Conservation (phyloP, 2,797 vertebrate species). For the Hemibagrus guttatus region DNA sequence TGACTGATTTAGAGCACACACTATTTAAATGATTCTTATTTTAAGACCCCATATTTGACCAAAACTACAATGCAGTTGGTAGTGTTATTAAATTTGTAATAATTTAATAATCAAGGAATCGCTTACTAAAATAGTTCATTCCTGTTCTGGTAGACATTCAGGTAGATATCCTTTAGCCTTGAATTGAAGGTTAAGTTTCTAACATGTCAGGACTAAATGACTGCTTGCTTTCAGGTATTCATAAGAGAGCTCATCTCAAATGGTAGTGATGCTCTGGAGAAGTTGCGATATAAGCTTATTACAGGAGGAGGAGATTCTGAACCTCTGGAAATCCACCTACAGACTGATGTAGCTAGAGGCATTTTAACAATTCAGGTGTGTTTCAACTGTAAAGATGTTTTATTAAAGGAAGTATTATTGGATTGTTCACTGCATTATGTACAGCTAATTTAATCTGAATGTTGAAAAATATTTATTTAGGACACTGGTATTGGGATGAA, state of each 20-base stretch:
- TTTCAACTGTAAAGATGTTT: background rate
- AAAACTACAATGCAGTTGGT: background rate
- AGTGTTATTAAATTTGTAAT: background rate
- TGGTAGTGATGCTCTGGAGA: slow-evolving; percentile 91
- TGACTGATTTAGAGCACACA: background rate
- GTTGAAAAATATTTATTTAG: slow-evolving; percentile 66
- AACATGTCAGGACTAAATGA: background rate
- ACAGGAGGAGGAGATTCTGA: slow-evolving; percentile 76
- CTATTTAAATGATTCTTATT: background rate
- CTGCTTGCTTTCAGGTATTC: slow-evolving; percentile 83
- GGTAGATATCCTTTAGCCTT: background rate
- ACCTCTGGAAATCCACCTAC: slow-evolving; percentile 93
- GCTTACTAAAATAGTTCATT: background rate
- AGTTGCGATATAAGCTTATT: slow-evolving; percentile 85
- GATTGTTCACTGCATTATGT: background rate
- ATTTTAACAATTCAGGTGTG: slow-evolving; percentile 95
- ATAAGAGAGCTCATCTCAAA: slow-evolving; percentile 97
- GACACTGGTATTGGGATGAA: slow-evolving; percentile 97
- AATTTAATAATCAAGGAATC: background rate
- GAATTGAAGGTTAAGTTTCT: background rate
- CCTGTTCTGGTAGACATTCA: background rate
- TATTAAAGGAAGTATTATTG: background rate
- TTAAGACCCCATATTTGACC: background rate
- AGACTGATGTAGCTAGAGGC: slow-evolving; percentile 82
- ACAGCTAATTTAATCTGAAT: background rate